Evolutionary conservation across 2,797 vertebrate genomes (phyloP), one percentile per base, ranked within the genome.

Genomic region (Megalops cyprinoides): DNA sequence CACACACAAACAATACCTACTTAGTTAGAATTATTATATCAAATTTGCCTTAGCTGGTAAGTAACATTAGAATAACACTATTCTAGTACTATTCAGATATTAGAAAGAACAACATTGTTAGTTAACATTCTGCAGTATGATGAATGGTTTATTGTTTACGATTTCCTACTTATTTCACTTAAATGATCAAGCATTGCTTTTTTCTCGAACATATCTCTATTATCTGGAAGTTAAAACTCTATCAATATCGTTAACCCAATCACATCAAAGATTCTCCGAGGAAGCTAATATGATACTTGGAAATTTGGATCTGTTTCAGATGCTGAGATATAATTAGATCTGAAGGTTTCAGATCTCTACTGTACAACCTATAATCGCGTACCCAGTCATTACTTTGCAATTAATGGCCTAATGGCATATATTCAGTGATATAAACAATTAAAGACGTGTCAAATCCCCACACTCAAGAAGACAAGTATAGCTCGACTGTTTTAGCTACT

Each of bases 311-410:
- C 49, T 65, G 28, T 62, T 62, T 10, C 3, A 62, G 31, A 37
- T 18, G 37, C 62, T 15, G 62, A 65, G 62, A 65, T 65, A 65
- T 65, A 34, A 37, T 65, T 65, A 65, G 62, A 12, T 65, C 18
- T 65, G 15, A 37, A 65, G 23, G 31, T 34, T 65, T 37, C 62
- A 65, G 31, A 28, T 37, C 5, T 65, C 62, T 25, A 20, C 15
- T 14, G 37, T 7, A 4, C 12, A 28, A 14, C 10, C 23, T 51
- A n/a, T 75, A 75, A 75, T 75, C 48, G 51, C 49, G 46, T 25
- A 75, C 74, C 74, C 42, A 48, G 10, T 31, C 74, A 75, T 51
- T 49, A 48, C 18, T 51, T 31, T 49, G 51, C 74, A 75, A 48
- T 49, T 34, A 75, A 25, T 75, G 74, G n/a, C 28, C 74, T 31